phyloP scores from a whole-genome alignment of 2,888 invertebrate species.

The Pherbina coryleti region DNA sequence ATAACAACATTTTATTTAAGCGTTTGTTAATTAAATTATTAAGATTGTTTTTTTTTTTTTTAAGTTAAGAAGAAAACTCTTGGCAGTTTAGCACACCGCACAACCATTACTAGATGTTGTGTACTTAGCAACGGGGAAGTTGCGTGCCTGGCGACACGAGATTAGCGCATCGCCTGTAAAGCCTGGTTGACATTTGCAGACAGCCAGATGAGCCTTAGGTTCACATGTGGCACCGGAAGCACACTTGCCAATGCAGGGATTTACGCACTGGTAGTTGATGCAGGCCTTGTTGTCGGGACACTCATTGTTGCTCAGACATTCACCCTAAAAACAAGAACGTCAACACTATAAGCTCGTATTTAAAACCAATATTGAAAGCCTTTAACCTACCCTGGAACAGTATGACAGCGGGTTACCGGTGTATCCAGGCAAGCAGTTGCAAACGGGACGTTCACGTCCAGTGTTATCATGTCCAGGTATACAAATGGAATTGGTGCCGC shows the following conservation, averaged over 20 bases:
- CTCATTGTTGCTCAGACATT: slow-evolving; percentile 82
- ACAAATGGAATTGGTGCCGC: slow-evolving; percentile 77
- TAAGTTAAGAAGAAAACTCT: not conserved
- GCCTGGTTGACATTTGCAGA: slow-evolving; percentile 84
- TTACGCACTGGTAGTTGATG: slow-evolving; percentile 80
- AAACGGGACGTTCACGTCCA: slow-evolving; percentile 86
- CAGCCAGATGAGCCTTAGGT: slow-evolving; percentile 82
- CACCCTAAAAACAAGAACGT: slow-evolving; percentile 72
- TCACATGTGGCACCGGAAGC: slow-evolving; percentile 82
- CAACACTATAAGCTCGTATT: not conserved
- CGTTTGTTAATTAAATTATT: not conserved
- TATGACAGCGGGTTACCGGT: slow-evolving; percentile 81
- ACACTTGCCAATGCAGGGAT: slow-evolving; percentile 85
- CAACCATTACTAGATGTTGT: slow-evolving; percentile 34
- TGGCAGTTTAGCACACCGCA: slow-evolving; percentile 11
- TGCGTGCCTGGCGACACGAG: slow-evolving; percentile 71
- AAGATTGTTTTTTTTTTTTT: not conserved
- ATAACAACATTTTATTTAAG: not conserved
- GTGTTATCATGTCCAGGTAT: slow-evolving; percentile 86
- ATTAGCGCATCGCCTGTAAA: slow-evolving; percentile 74
- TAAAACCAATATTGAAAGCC: not conserved
- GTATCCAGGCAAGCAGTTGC: slow-evolving; percentile 84
- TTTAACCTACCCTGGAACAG: slow-evolving; percentile 74
- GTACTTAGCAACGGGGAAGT: slow-evolving; percentile 68
- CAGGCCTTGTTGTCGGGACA: slow-evolving; percentile 83